Conservation (phyloP, 1,140 invertebrate species). For the Zophobas atratus region DNA sequence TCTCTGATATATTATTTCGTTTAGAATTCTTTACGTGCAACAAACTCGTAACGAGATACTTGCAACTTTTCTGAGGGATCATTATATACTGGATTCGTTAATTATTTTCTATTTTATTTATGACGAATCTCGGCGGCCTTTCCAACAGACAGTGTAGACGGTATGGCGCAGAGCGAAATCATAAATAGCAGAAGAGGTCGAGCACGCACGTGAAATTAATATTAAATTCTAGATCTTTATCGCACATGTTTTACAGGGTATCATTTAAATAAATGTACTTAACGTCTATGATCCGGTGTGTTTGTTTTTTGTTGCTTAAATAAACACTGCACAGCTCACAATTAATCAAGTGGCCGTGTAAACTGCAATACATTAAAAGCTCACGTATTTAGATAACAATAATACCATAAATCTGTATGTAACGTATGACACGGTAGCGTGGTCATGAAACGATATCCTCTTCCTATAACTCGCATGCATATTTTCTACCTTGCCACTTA, state of each 20-base stretch:
- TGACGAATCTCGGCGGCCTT: background rate
- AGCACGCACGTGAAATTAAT: background rate
- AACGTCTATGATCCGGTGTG: too few species aligned
- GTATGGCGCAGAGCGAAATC: background rate
- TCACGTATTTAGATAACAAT: too few species aligned
- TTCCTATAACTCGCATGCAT: too few species aligned
- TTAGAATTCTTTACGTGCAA: conserved; percentile 11
- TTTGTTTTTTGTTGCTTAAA: too few species aligned
- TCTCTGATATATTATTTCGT: conserved; percentile 31
- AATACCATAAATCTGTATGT: too few species aligned
- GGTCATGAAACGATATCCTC: too few species aligned
- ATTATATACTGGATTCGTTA: conserved; percentile 4
- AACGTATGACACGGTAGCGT: too few species aligned
- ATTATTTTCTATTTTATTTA: conserved; percentile 18
- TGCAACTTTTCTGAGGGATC: background rate
- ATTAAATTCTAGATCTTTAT: background rate
- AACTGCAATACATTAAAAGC: too few species aligned
- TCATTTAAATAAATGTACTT: background rate
- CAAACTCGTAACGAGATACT: conserved; percentile 15
- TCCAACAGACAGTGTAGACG: background rate
- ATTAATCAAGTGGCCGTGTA: too few species aligned
- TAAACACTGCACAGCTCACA: too few species aligned
- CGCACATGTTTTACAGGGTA: background rate
- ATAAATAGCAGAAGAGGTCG: background rate
- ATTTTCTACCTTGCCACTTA: too few species aligned